Evolutionary conservation across 1,140 invertebrate genomes (phyloP).

Genomic region (Lucilia cuprina): DNA sequence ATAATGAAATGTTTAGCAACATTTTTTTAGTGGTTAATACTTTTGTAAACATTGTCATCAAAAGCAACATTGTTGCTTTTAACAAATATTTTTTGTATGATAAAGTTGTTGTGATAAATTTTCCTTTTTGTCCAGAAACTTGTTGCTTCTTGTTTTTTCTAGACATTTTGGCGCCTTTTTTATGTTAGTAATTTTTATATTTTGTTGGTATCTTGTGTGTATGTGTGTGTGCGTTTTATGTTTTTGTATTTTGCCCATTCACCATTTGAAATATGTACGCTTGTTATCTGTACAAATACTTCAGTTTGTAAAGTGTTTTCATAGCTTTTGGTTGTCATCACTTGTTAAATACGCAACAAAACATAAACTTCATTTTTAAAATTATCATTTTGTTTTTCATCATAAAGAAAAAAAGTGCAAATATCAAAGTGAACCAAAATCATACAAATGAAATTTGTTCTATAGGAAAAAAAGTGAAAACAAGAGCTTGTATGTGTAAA

Average conservation of each 20-base stretch:
- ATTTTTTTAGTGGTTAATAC: too few relatives aligned
- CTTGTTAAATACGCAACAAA: neutral
- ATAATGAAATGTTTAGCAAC: too few relatives aligned
- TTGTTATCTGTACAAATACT: conserved; percentile 22
- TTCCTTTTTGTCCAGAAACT: conserved; percentile 11
- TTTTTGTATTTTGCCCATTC: neutral
- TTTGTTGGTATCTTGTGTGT: neutral
- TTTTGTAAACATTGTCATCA: neutral
- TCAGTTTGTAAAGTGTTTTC: conserved; percentile 27
- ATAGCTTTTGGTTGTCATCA: conserved; percentile 21
- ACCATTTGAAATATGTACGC: neutral
- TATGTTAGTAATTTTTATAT: neutral
- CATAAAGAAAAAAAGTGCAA: too few relatives aligned
- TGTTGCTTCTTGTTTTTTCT: conserved; percentile 16
- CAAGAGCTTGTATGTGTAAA: too few relatives aligned
- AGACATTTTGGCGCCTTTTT: conserved; percentile 30
- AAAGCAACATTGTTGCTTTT: neutral
- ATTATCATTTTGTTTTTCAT: neutral
- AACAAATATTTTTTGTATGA: too few relatives aligned
- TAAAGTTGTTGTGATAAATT: neutral
- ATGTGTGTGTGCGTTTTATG: neutral
- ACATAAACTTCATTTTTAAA: neutral
- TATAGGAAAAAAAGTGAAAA: too few relatives aligned
- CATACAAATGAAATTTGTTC: too few relatives aligned
- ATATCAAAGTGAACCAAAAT: too few relatives aligned